A percentile compares a stretch with the other conserved stretches of the same genome.
phyloP scores from a whole-genome alignment of 2,888 invertebrate species.

The Euproctis similis region DNA sequence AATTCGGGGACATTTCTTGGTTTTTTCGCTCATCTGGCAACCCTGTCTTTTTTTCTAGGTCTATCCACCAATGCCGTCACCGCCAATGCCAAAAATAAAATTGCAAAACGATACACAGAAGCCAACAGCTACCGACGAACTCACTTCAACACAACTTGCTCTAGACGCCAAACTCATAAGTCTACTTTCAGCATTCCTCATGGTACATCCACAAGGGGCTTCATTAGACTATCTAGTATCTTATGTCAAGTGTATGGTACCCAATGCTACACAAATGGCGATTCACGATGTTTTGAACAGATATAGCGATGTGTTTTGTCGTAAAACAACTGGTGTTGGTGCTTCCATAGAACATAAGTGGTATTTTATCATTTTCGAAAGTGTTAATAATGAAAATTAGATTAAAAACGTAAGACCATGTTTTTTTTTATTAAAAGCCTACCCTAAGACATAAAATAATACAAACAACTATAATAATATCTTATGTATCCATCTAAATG shows the following conservation, averaged over 20 bases:
- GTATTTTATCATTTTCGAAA: too few relatives aligned
- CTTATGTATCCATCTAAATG: too few relatives aligned
- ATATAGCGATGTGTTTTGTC: slow-evolving; percentile 58
- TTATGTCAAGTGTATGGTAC: slow-evolving; percentile 47
- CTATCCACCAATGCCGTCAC: slow-evolving; percentile 33
- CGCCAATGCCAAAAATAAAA: slow-evolving; percentile 14
- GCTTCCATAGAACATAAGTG: slow-evolving; percentile 88
- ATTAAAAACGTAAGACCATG: too few relatives aligned
- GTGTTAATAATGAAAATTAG: too few relatives aligned
- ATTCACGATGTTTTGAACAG: slow-evolving; percentile 41
- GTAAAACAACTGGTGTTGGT: slow-evolving; percentile 86
- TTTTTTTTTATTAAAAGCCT: background rate
- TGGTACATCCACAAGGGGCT: slow-evolving; percentile 55
- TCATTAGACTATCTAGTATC: slow-evolving; percentile 50
- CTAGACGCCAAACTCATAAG: slow-evolving; percentile 57
- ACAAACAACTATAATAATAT: background rate
- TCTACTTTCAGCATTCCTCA: slow-evolving; percentile 53
- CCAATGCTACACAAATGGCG: slow-evolving; percentile 32
- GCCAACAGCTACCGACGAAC: slow-evolving; percentile 28
- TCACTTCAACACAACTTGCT: slow-evolving; percentile 11
- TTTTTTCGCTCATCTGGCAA: background rate
- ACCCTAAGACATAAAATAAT: background rate
- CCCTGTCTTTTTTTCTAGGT: slow-evolving; percentile 9
- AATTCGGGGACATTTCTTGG: background rate
- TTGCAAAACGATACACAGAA: background rate